Percentiles rank a stretch among this genome's conserved stretches.
phyloP scores from a whole-genome alignment of 2,113 vertebrate species.

The Psammodynastes pulverulentus region DNA sequence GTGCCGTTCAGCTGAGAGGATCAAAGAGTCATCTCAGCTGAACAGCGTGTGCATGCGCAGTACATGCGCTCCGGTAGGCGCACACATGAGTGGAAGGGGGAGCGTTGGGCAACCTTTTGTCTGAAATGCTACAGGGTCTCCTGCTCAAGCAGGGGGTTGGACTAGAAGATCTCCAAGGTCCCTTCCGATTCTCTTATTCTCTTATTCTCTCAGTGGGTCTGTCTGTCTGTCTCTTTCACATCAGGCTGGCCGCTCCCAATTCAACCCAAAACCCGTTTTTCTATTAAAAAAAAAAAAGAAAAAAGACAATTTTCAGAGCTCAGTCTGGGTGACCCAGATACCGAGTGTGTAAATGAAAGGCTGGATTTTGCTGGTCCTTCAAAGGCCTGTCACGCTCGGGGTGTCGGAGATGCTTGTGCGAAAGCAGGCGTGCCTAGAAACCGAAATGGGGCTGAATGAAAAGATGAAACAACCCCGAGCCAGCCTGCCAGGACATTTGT shows the following conservation, averaged over 20 bases:
- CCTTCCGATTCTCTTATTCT: no score
- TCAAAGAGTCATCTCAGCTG: no score
- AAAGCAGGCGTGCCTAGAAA: constrained; percentile 36
- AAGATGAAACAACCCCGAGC: constrained; percentile 71
- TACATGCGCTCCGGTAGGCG: no score
- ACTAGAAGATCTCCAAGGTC: no score
- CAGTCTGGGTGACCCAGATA: background rate
- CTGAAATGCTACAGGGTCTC: no score
- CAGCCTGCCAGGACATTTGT: constrained; percentile 60
- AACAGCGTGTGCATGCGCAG: no score
- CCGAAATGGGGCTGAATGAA: constrained; percentile 64
- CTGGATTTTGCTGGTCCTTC: constrained; percentile 41
- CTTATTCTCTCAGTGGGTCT: background rate
- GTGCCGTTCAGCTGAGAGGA: no score
- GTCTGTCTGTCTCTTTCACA: background rate
- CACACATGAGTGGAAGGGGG: no score
- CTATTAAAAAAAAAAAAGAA: background rate
- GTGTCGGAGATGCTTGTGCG: background rate
- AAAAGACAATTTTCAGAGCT: background rate
- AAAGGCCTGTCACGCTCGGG: background rate
- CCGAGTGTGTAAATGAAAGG: constrained; percentile 26
- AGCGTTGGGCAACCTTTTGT: no score
- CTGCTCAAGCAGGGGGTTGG: no score
- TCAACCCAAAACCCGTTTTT: background rate
- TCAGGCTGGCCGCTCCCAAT: background rate